A percentile compares a stretch with the other conserved stretches of the same genome.
Evolutionary conservation across 2,797 vertebrate species (phyloP).

Genomic region (Macroramphosus scolopax): DNA sequence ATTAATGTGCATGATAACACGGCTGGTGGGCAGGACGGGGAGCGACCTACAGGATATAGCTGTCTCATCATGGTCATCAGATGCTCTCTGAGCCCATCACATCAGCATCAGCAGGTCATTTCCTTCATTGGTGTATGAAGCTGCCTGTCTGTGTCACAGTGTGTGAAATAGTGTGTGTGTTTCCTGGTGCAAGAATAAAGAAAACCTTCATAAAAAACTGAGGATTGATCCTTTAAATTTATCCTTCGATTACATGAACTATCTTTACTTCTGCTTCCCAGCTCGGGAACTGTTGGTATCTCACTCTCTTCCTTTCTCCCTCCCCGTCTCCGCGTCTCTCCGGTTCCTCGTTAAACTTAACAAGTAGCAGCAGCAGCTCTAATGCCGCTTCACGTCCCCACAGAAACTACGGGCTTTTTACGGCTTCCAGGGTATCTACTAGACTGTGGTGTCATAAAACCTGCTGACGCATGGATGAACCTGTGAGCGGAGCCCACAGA

Average conservation of each 20-base stretch:
- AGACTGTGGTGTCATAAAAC: constrained; percentile 16
- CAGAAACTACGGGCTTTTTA: constrained; percentile 31
- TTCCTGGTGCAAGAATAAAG: no score
- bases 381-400: constrained; percentile 14
- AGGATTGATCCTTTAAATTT: no score
- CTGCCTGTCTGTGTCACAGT: no score
- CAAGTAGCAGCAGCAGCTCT: constrained; percentile 16
- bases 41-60: no score
- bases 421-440: constrained; percentile 26
- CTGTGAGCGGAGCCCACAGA: constrained; percentile 25
- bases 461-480: constrained; percentile 35
- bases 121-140: no score
- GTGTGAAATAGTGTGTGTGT: no score
- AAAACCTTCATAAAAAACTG: no score
- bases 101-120: no score
- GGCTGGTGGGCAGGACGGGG: no score
- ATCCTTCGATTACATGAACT: constrained; percentile 22
- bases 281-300: constrained; percentile 1
- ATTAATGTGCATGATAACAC: no score
- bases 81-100: no score
- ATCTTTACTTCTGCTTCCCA: constrained; percentile 1
- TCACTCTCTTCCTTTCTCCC: constrained; percentile 11
- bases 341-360: constrained; percentile 24
- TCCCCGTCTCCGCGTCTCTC: constrained; percentile 16
- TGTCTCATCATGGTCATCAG: no score